Percentiles rank a stretch among this genome's conserved stretches.
phyloP scores from a whole-genome alignment of 2,888 invertebrate species.

The Neria commutata region DNA sequence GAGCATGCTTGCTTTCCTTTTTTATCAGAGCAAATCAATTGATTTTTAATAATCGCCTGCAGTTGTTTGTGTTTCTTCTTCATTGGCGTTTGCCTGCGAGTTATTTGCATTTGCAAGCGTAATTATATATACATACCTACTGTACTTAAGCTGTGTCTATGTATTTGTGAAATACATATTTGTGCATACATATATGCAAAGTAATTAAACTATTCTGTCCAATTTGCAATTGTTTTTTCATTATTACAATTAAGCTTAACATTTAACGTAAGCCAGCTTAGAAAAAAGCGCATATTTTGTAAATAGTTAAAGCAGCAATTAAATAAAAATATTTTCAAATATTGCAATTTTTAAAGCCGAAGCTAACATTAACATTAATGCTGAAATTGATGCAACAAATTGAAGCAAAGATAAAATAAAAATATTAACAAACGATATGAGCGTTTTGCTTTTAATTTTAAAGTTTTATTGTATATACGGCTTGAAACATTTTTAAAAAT shows the following conservation, averaged over 20 bases:
- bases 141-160: constrained; percentile 18
- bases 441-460: constrained; percentile 11
- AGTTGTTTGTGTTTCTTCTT: too few species aligned
- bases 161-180: constrained; percentile 27
- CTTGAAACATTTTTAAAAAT: constrained; percentile 35
- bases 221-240: constrained; percentile 33
- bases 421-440: constrained; percentile 9
- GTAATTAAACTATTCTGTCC: constrained; percentile 39
- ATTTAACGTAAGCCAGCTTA: constrained; percentile 12
- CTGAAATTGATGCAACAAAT: constrained; percentile 7
- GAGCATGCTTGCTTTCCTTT: too few species aligned
- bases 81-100: too few species aligned
- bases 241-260: constrained; percentile 26
- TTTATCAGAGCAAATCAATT: too few species aligned
- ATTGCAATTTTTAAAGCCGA: constrained; percentile 2
- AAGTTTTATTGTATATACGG: constrained; percentile 30
- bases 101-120: too few species aligned
- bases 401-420: not conserved
- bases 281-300: constrained; percentile 1
- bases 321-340: constrained; percentile 9
- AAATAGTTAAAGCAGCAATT: not conserved
- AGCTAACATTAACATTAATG: too few species aligned
- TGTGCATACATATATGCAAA: constrained; percentile 4
- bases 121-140: too few species aligned
- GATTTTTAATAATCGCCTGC: too few species aligned